A percentile compares a stretch with the other conserved stretches of the same genome.
These are phyloP conservation scores for Cochlearius cochlearius DNA, from an alignment of 2,113 vertebrate species.

Conservation along the genomic window DNA sequence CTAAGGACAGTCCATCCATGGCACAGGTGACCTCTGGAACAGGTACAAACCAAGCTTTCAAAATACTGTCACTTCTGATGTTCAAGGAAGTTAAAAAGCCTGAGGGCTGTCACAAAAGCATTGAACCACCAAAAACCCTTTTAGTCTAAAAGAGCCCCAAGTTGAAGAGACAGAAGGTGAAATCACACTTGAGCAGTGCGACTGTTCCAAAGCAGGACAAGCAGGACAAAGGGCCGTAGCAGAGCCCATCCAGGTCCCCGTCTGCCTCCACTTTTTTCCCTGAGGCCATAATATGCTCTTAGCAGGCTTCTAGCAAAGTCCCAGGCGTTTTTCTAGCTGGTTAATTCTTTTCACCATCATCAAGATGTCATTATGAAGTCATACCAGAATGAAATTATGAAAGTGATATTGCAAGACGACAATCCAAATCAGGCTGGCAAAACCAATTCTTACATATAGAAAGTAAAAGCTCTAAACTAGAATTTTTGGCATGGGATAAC, in stretches of 20 bases:
- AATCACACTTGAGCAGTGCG: background rate
- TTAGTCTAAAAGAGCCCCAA: background rate
- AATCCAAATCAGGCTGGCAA: background rate
- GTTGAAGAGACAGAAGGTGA: background rate
- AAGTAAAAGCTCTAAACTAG: background rate
- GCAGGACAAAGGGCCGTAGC: background rate
- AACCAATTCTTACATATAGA: background rate
- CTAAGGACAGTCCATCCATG: background rate
- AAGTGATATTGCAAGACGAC: background rate
- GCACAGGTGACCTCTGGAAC: background rate
- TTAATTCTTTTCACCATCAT: background rate
- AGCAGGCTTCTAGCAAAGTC: background rate
- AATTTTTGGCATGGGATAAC: background rate
- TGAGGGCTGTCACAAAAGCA: background rate
- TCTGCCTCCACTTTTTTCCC: background rate
- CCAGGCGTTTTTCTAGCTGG: background rate
- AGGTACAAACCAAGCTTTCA: background rate
- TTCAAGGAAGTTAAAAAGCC: background rate
- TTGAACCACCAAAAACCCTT: background rate
- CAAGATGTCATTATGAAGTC: background rate
- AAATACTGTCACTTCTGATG: background rate
- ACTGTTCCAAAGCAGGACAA: background rate
- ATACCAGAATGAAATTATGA: background rate
- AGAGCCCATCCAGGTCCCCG: background rate
- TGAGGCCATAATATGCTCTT: background rate